Evolutionary conservation across 2,888 invertebrate genomes (phyloP).

Genomic region (Scrobipalpa atriplicella): DNA sequence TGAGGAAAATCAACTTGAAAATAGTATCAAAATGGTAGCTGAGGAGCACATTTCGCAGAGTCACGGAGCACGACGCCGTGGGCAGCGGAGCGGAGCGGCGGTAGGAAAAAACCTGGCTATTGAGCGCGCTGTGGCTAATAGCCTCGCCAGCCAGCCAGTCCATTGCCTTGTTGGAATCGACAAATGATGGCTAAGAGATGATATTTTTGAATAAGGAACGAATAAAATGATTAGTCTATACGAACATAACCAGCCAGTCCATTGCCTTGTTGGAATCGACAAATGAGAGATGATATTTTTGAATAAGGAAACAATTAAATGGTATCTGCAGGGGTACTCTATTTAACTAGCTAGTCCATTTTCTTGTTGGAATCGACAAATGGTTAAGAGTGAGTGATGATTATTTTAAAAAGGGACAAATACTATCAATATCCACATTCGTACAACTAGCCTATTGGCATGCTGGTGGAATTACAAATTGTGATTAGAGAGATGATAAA

Average conservation of each 20-base stretch:
- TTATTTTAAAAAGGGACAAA: not conserved
- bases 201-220: constrained; percentile 5
- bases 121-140: constrained; percentile 46
- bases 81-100: constrained; percentile 59
- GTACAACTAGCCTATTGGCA: too few species aligned
- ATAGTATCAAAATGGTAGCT: constrained; percentile 36
- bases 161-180: constrained; percentile 29
- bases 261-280: not conserved
- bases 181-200: constrained; percentile 20
- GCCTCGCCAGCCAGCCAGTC: constrained; percentile 31
- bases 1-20: constrained; percentile 38
- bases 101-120: constrained; percentile 58
- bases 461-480: too few species aligned
- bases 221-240: not conserved
- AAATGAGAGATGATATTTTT: not conserved
- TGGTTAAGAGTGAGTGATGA: not conserved
- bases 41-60: constrained; percentile 58
- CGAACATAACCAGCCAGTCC: not conserved
- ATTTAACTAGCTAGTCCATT: too few species aligned
- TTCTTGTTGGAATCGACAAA: not conserved
- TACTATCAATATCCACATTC: too few species aligned
- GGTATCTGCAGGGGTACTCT: too few species aligned
- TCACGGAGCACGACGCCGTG: constrained; percentile 53
- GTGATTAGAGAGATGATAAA: too few species aligned
- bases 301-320: not conserved